phyloP scores from a whole-genome alignment of 2,113 vertebrate species.

The Solea solea region DNA sequence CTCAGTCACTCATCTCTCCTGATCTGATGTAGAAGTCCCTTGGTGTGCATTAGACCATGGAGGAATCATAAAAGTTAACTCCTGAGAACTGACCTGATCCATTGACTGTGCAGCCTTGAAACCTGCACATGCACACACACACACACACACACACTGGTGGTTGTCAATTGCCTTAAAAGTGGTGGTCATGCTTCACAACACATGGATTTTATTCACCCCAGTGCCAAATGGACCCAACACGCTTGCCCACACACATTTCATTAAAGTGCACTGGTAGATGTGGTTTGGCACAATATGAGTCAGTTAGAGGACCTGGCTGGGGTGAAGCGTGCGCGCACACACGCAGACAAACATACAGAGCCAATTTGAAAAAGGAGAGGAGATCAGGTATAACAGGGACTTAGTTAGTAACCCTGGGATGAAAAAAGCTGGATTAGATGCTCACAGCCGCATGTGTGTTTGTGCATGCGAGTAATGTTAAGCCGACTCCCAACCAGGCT shows the following conservation, averaged over 20 bases:
- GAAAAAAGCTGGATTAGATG: slow-evolving; percentile 42
- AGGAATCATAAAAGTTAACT: slow-evolving; percentile 56
- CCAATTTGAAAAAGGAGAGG: slow-evolving; percentile 47
- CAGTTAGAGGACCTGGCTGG: slow-evolving; percentile 38
- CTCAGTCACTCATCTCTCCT: slow-evolving; percentile 45
- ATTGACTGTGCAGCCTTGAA: slow-evolving; percentile 60
- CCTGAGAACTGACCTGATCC: slow-evolving; percentile 46
- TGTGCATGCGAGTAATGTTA: slow-evolving; percentile 13
- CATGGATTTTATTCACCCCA: slow-evolving; percentile 55
- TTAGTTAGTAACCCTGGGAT: slow-evolving; percentile 48
- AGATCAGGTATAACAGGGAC: slow-evolving; percentile 25
- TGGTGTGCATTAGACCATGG: slow-evolving; percentile 48
- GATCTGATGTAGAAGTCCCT: slow-evolving; percentile 41
- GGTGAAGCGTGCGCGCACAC: slow-evolving; percentile 16
- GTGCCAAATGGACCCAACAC: slow-evolving; percentile 63
- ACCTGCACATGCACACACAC: slow-evolving; percentile 24
- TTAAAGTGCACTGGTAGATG: slow-evolving; percentile 54
- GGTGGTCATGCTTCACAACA: slow-evolving; percentile 68
- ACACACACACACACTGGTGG: background rate
- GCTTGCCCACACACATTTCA: slow-evolving; percentile 63
- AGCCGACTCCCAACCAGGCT: background rate
- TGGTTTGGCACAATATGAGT: slow-evolving; percentile 53
- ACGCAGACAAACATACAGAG: slow-evolving; percentile 1
- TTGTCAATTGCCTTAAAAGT: slow-evolving; percentile 64
- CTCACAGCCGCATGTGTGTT: slow-evolving; percentile 14